Conservation (phyloP, 2,113 vertebrate genomes). For the Motacilla tschutschensis region DNA sequence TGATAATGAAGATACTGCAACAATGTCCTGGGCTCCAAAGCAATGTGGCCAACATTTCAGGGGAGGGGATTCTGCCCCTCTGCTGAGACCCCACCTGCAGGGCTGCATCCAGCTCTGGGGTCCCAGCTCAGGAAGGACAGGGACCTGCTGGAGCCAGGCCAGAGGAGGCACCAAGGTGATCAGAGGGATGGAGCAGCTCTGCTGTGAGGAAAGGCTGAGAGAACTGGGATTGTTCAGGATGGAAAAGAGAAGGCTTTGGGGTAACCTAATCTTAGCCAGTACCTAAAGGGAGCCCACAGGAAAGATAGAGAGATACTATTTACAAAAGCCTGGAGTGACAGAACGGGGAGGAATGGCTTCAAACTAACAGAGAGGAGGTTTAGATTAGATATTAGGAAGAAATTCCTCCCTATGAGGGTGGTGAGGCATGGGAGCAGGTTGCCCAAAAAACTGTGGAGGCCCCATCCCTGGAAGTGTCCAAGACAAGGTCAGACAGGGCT, state of each 20-base stretch:
- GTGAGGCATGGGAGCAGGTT: accelerated
- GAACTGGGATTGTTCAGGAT: accelerated
- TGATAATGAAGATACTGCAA: background rate
- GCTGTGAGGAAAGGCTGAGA: background rate
- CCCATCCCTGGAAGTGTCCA: background rate
- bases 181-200: background rate
- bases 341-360: background rate
- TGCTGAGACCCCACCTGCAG: background rate
- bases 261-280: accelerated
- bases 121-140: background rate
- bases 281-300: accelerated
- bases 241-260: accelerated
- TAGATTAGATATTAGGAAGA: background rate
- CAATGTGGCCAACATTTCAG: background rate
- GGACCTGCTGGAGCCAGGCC: background rate
- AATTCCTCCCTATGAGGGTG: background rate
- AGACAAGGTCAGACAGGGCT: background rate
- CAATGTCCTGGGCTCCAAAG: background rate
- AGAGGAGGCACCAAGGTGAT: background rate
- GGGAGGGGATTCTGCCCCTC: background rate
- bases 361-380: background rate
- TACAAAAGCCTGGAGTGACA: background rate
- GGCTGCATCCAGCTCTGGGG: background rate
- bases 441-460: accelerated
- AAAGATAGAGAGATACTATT: background rate